Evolutionary conservation across 2,113 vertebrate genomes (phyloP).

Genomic region (Cyprinodon brontotheroides): DNA sequence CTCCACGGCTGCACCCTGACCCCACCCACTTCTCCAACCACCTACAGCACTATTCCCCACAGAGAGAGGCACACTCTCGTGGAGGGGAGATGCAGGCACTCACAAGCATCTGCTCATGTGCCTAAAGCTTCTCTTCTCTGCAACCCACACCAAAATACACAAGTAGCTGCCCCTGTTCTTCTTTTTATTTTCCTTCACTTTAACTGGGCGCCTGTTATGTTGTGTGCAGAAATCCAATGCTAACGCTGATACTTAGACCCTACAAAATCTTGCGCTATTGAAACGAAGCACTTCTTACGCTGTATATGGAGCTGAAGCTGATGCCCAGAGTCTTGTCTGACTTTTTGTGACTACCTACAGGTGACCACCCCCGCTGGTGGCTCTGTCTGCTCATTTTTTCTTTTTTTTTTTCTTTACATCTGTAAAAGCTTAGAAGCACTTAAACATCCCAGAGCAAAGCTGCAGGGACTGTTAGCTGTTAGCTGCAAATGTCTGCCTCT

Average conservation of each 20-base stretch:
- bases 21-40: constrained; percentile 76
- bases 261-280: constrained; percentile 27
- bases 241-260: constrained; percentile 54
- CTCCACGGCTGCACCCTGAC: constrained; percentile 72
- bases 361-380: constrained; percentile 39
- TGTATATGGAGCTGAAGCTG: constrained; percentile 32
- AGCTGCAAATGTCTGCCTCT: constrained; percentile 66
- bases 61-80: constrained; percentile 71
- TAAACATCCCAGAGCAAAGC: constrained; percentile 68
- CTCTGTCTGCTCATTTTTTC: constrained; percentile 16
- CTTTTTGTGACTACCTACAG: constrained; percentile 40
- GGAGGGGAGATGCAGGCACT: constrained; percentile 50
- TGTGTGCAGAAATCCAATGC: constrained; percentile 48
- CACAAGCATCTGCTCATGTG: constrained; percentile 52
- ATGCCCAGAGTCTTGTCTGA: constrained; percentile 36
- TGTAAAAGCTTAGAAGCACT: constrained; percentile 69
- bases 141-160: constrained; percentile 74
- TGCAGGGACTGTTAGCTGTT: constrained; percentile 69
- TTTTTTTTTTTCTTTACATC: constrained; percentile 16
- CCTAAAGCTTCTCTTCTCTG: constrained; percentile 70
- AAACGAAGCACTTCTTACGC: constrained; percentile 27
- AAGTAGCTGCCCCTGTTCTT: constrained; percentile 62
- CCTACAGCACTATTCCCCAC: constrained; percentile 75
- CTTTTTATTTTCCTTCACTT: constrained; percentile 49
- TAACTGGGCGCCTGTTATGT: constrained; percentile 54